Evolutionary conservation across 2,888 invertebrate genomes (phyloP).

Genomic region (Dicycla oo): DNA sequence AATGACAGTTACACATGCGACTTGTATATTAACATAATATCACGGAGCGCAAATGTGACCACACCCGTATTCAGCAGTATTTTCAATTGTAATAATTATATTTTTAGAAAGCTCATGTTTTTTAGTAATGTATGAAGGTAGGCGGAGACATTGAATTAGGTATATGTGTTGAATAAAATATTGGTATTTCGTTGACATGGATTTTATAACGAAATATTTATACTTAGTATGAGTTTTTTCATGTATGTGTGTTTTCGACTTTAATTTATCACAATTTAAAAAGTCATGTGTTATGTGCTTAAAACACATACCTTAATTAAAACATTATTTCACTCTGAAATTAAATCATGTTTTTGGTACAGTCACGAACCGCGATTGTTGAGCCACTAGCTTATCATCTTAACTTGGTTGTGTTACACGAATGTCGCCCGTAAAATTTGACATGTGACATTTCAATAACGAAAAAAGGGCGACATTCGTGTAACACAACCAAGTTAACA

Average conservation of each 20-base stretch:
- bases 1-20: conserved; percentile 65
- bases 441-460: too few species aligned
- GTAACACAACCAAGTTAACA: too few species aligned
- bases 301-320: neutral
- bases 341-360: neutral
- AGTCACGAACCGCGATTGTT: too few species aligned
- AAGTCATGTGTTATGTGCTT: neutral
- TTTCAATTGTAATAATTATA: conserved; percentile 46
- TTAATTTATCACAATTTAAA: neutral
- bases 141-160: conserved; percentile 11
- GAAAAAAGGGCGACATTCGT: too few species aligned
- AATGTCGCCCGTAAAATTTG: too few species aligned
- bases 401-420: too few species aligned
- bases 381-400: too few species aligned
- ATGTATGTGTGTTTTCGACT: neutral
- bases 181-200: conserved; percentile 2
- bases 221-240: neutral
- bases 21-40: conserved; percentile 57
- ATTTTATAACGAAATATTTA: conserved; percentile 1
- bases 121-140: conserved; percentile 29
- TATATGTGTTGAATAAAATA: conserved; percentile 10
- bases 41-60: conserved; percentile 33
- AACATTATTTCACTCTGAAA: neutral
- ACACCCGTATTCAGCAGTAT: conserved; percentile 49
- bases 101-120: conserved; percentile 45